Conservation (phyloP, 1,140 invertebrate genomes). For the Bombus fervidus region DNA sequence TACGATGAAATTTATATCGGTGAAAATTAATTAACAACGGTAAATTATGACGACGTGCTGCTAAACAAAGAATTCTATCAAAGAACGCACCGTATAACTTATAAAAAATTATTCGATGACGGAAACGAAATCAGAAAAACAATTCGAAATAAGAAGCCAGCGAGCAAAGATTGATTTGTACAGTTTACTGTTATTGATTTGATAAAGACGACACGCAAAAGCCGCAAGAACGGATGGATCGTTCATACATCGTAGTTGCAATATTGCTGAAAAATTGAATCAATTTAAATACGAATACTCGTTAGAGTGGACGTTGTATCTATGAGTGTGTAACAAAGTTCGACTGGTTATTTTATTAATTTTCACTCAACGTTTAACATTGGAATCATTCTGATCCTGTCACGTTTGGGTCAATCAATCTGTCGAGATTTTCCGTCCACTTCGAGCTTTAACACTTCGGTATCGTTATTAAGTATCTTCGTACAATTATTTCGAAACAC, state of each 20-base stretch:
- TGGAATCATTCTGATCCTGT: slow-evolving; percentile 23
- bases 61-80: background rate
- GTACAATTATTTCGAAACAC: background rate
- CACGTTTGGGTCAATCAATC: slow-evolving; percentile 18
- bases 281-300: background rate
- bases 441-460: background rate
- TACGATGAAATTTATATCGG: background rate
- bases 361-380: background rate
- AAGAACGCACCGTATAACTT: background rate
- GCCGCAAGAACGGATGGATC: background rate
- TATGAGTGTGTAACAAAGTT: background rate
- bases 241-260: background rate
- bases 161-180: background rate
- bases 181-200: background rate
- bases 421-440: background rate
- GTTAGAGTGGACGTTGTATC: background rate
- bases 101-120: background rate
- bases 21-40: background rate
- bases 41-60: background rate
- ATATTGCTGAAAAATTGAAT: slow-evolving; percentile 27
- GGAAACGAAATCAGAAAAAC: background rate
- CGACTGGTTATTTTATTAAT: slow-evolving; percentile 27
- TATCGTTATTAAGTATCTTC: background rate
- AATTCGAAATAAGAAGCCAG: background rate
- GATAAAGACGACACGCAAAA: background rate